phyloP scores from a whole-genome alignment of 2,113 vertebrate species.

The Symphodus melops region DNA sequence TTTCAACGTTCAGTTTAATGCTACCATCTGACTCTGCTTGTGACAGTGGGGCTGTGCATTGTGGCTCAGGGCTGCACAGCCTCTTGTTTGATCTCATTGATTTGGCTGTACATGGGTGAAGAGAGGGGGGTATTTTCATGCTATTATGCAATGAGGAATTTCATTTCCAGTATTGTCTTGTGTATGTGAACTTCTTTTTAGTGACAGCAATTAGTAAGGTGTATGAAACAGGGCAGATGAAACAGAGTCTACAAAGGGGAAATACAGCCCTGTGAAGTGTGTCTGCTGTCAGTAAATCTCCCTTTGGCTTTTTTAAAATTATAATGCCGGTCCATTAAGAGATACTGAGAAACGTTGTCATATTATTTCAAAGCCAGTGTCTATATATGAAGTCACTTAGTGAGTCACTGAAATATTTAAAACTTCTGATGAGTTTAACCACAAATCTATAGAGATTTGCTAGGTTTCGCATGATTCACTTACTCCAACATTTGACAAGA shows the following conservation, averaged over 20 bases:
- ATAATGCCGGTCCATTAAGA: constrained; percentile 34
- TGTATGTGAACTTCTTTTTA: constrained; percentile 37
- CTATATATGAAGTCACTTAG: constrained; percentile 46
- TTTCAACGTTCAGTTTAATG: constrained; percentile 34
- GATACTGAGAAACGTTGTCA: constrained; percentile 7
- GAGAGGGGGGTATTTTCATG: constrained; percentile 30
- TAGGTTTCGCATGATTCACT: constrained; percentile 7
- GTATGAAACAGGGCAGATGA: constrained; percentile 23
- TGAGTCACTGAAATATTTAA: constrained; percentile 41
- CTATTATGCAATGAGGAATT: constrained; percentile 30
- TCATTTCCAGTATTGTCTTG: constrained; percentile 2
- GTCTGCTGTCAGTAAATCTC: constrained; percentile 55
- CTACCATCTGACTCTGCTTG: constrained; percentile 22
- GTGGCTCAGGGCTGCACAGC: constrained; percentile 29
- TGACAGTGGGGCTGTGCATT: constrained; percentile 33
- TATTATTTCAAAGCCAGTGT: constrained; percentile 34
- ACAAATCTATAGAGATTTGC: constrained; percentile 2
- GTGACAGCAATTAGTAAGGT: constrained; percentile 48
- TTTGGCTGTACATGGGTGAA: constrained; percentile 32
- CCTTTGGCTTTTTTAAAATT: constrained; percentile 28
- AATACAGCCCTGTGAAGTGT: constrained; percentile 42
- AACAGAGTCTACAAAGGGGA: constrained; percentile 42
- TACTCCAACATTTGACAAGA: constrained; percentile 6
- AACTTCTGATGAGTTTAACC: constrained; percentile 27
- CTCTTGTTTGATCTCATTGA: constrained; percentile 59